Conservation (phyloP, 64 coral and sea anemone species). For the Dendronephthya gigantea region DNA sequence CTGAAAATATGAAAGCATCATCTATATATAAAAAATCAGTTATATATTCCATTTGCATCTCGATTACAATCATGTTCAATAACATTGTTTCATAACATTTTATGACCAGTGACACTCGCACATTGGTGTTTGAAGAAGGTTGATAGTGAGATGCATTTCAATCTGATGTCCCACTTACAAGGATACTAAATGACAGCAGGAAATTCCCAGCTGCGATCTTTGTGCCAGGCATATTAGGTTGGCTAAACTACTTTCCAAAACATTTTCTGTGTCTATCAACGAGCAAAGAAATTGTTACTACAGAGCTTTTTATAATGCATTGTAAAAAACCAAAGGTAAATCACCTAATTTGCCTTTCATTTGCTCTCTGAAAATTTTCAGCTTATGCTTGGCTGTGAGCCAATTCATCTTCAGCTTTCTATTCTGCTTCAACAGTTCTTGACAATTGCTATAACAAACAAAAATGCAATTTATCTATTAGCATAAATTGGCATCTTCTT, state of each 20-base stretch:
- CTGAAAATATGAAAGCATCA: neutral
- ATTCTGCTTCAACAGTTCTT: neutral
- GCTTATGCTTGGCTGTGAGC: neutral
- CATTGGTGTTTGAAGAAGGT: no score
- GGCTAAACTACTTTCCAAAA: no score
- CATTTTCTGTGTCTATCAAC: neutral
- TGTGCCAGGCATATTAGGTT: no score
- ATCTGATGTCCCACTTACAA: no score
- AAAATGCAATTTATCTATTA: no score
- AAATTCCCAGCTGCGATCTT: no score
- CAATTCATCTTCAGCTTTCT: neutral
- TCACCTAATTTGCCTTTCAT: neutral
- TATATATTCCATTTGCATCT: neutral
- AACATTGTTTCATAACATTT: no score
- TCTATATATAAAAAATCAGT: neutral
- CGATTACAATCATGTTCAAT: neutral
- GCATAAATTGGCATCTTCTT: no score
- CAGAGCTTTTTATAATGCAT: no score
- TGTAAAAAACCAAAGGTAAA: neutral
- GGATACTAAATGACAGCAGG: no score
- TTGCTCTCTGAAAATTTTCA: neutral
- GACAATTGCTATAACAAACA: neutral
- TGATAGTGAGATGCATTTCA: no score
- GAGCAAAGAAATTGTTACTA: neutral
- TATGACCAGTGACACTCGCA: slow-evolving; percentile 1